Percentiles rank a stretch among this genome's conserved stretches.
These are phyloP conservation scores for Euphydryas editha DNA, from an alignment of 2,888 invertebrate genomes.

Conservation along the genomic window DNA sequence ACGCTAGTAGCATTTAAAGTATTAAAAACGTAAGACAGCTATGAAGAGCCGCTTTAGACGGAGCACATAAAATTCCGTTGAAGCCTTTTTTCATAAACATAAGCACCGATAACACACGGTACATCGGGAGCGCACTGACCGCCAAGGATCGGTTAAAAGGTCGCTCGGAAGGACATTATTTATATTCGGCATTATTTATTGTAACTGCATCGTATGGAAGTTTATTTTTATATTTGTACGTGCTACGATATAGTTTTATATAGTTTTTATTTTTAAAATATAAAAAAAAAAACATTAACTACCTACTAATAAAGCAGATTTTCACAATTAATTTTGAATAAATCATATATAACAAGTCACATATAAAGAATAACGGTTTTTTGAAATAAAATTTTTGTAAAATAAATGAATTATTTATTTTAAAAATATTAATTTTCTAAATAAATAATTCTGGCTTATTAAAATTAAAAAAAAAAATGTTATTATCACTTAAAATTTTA, in stretches of 20 bases:
- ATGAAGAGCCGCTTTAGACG: slow-evolving; percentile 74
- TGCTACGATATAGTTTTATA: neutral
- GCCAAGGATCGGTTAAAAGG: slow-evolving; percentile 71
- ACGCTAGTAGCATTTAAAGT: slow-evolving; percentile 80
- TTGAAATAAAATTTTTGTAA: neutral
- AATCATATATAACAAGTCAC: too few species aligned
- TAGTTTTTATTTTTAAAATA: neutral
- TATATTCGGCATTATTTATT: slow-evolving; percentile 66
- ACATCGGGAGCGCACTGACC: slow-evolving; percentile 54
- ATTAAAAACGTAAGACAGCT: slow-evolving; percentile 76
- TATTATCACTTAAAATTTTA: slow-evolving; percentile 3
- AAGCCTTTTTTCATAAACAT: slow-evolving; percentile 69
- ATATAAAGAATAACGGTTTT: too few species aligned
- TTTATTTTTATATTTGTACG: slow-evolving; percentile 45
- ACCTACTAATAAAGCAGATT: too few species aligned
- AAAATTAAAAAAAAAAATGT: slow-evolving; percentile 3
- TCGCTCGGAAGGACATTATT: slow-evolving; percentile 73
- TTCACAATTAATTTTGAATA: too few species aligned
- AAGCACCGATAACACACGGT: slow-evolving; percentile 76
- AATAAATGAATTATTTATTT: neutral
- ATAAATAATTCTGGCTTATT: too few species aligned
- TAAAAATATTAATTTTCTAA: neutral
- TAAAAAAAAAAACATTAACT: too few species aligned
- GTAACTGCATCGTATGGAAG: slow-evolving; percentile 50
- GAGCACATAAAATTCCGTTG: slow-evolving; percentile 78